These are phyloP conservation scores for Vollenhovia emeryi DNA, from an alignment of 1,140 invertebrate species.

Conservation along the genomic window DNA sequence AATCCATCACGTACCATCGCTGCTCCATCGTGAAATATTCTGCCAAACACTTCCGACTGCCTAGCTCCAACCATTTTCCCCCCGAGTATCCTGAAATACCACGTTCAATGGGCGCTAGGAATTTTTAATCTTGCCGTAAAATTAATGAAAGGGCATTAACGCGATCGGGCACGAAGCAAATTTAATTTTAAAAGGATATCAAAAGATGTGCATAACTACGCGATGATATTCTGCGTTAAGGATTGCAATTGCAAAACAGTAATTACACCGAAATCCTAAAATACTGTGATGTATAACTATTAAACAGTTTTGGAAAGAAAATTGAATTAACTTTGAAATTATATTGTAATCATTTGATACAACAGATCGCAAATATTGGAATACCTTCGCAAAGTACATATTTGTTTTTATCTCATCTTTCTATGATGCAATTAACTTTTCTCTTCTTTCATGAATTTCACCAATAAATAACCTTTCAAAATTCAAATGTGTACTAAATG, in stretches of 20 bases:
- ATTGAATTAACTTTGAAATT: background rate
- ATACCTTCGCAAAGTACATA: background rate
- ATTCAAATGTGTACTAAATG: background rate
- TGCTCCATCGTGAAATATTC: slow-evolving; percentile 59
- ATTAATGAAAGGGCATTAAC: slow-evolving; percentile 7
- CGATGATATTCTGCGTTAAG: background rate
- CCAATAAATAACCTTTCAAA: background rate
- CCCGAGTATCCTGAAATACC: slow-evolving; percentile 4
- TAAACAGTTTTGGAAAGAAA: background rate
- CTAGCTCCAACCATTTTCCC: slow-evolving; percentile 16
- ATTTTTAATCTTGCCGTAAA: slow-evolving; percentile 39
- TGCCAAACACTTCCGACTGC: slow-evolving; percentile 63
- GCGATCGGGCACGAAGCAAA: background rate
- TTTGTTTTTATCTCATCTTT: background rate
- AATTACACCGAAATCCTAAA: background rate
- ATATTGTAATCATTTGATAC: background rate
- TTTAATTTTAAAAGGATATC: slow-evolving; percentile 3
- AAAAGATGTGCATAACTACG: background rate
- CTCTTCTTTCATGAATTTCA: background rate
- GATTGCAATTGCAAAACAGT: background rate
- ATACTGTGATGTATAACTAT: background rate
- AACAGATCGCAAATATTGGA: background rate
- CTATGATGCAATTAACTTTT: background rate
- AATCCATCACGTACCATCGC: slow-evolving; percentile 68
- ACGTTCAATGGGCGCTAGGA: slow-evolving; percentile 6